Evolutionary conservation across 2,888 invertebrate species (phyloP).

Genomic region (Candidula unifasciata): DNA sequence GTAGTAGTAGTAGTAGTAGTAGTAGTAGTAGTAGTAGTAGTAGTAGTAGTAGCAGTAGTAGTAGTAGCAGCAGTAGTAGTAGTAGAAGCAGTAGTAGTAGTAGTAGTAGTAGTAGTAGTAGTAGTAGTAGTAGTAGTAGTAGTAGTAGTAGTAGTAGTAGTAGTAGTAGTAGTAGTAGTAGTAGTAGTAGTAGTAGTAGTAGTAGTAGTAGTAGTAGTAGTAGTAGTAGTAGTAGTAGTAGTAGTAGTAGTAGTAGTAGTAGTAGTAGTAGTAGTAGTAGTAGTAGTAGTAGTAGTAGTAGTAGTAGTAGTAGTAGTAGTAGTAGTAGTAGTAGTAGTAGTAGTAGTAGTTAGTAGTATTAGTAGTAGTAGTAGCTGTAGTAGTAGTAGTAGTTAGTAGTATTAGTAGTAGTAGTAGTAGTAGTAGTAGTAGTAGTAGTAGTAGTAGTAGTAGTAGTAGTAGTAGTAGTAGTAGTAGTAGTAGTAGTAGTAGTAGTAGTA

Average conservation of each 20-base stretch:
- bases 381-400: constrained; percentile 30
- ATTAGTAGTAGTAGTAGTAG: constrained; percentile 23
- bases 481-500: constrained; percentile 14
- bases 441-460: constrained; percentile 36
- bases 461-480: too few species aligned
- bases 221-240: constrained; percentile 49
- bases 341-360: neutral
- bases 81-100: constrained; percentile 22
- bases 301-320: constrained; percentile 41
- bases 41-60: too few species aligned
- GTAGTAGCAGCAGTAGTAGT: constrained; percentile 3
- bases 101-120: constrained; percentile 37
- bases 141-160: too few species aligned
- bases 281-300: constrained; percentile 42
- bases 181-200: constrained; percentile 38
- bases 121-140: constrained; percentile 1
- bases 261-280: constrained; percentile 37
- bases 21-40: too few species aligned
- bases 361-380: constrained; percentile 14
- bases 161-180: neutral
- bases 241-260: constrained; percentile 22
- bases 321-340: constrained; percentile 42
- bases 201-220: constrained; percentile 49
- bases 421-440: constrained; percentile 39
- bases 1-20: too few species aligned